A percentile compares a stretch with the other conserved stretches of the same genome.
Evolutionary conservation across 2,113 vertebrate species (phyloP).

Genomic region (Hippoglossus stenolepis): DNA sequence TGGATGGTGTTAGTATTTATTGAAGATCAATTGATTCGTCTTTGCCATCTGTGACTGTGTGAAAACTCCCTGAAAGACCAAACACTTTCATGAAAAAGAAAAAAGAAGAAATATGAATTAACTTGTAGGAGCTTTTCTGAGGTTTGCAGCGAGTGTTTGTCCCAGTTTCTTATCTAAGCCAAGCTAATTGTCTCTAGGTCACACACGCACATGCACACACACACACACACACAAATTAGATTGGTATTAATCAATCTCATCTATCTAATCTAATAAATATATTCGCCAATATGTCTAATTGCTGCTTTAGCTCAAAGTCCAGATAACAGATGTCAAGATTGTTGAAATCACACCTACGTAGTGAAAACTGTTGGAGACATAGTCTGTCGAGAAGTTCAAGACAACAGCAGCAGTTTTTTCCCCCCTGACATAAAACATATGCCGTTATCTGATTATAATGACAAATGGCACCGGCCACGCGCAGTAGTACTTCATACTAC

Average conservation of each 20-base stretch:
- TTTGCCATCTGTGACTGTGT: not conserved
- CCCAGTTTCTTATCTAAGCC: not conserved
- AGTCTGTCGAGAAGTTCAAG: constrained; percentile 34
- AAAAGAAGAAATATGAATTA: not conserved
- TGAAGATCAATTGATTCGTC: not conserved
- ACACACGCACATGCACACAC: not conserved
- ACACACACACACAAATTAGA: not conserved
- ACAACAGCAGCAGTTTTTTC: constrained; percentile 23
- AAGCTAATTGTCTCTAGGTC: not conserved
- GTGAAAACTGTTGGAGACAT: constrained; percentile 25
- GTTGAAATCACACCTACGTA: not conserved
- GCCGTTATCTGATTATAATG: constrained; percentile 57
- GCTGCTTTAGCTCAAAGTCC: too few species aligned
- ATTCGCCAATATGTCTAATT: too few species aligned
- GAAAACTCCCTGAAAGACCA: not conserved
- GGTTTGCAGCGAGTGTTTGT: too few species aligned
- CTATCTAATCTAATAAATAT: too few species aligned
- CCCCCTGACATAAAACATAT: constrained; percentile 44
- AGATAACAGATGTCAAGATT: too few species aligned
- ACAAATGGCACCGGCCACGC: constrained; percentile 51
- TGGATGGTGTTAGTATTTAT: not conserved
- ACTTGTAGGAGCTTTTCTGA: not conserved
- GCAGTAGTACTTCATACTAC: constrained; percentile 47
- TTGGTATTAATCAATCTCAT: not conserved
- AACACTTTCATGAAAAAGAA: not conserved